A percentile compares a stretch with the other conserved stretches of the same genome.
phyloP scores from a whole-genome alignment of 2,113 vertebrate genomes.

The Promerops cafer region DNA sequence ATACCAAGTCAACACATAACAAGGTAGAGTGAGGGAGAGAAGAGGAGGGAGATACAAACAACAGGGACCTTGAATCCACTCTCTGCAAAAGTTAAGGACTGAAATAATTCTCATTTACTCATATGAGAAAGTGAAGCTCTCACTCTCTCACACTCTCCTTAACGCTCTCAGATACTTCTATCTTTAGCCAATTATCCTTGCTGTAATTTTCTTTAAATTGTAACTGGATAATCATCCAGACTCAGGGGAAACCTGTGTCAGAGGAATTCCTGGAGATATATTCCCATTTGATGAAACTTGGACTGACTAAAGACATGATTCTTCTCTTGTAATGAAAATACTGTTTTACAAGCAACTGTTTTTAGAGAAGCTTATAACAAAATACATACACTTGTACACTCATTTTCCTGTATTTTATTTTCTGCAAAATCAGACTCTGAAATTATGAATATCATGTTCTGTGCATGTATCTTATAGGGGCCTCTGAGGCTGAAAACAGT shows the following conservation, averaged over 20 bases:
- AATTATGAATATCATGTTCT: neutral
- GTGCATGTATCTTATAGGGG: neutral
- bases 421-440: neutral
- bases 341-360: neutral
- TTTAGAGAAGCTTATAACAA: neutral
- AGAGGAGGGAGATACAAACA: neutral
- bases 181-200: conserved; percentile 22
- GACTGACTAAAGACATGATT: neutral
- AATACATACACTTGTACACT: neutral
- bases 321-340: neutral
- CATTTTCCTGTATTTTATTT: neutral
- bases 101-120: neutral
- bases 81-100: neutral
- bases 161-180: neutral
- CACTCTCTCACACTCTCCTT: neutral
- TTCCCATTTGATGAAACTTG: neutral
- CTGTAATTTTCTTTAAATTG: conserved; percentile 30
- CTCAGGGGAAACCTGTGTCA: neutral
- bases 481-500: neutral
- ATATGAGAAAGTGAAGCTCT: neutral
- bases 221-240: conserved; percentile 12
- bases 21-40: neutral
- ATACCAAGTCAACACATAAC: neutral
- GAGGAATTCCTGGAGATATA: neutral
- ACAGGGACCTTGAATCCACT: neutral